phyloP scores from a whole-genome alignment of 2,888 invertebrate species.

The Nebria brevicollis region DNA sequence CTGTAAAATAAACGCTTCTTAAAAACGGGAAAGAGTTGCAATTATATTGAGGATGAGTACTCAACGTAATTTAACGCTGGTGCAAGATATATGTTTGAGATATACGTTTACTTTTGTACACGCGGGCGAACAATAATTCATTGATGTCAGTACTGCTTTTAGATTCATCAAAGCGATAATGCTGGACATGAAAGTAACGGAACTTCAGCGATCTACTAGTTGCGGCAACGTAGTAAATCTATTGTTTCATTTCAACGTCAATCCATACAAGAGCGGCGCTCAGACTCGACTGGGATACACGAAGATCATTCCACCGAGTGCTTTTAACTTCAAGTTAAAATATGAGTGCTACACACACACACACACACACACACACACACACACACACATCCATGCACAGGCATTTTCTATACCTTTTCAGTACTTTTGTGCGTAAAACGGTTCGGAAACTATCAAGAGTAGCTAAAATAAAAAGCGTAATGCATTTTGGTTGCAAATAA shows the following conservation, averaged over 20 bases:
- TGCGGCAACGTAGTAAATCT: conserved; percentile 4
- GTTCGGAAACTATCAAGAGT: neutral
- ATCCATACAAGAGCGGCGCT: conserved; percentile 17
- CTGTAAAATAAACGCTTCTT: too few species aligned
- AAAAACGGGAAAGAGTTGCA: too few species aligned
- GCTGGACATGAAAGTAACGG: conserved; percentile 40
- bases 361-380: neutral
- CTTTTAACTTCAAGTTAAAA: conserved; percentile 31
- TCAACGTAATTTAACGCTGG: neutral
- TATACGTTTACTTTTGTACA: conserved; percentile 16
- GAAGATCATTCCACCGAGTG: conserved; percentile 27
- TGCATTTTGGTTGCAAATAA: too few species aligned
- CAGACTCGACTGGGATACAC: conserved; percentile 18
- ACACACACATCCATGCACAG: neutral
- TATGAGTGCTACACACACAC: neutral
- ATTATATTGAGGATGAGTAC: neutral
- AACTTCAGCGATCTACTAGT: neutral
- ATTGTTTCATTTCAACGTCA: conserved; percentile 37
- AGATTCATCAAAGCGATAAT: conserved; percentile 42
- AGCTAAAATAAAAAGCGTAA: neutral
- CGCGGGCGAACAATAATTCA: conserved; percentile 38
- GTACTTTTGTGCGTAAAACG: neutral
- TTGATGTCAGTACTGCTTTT: conserved; percentile 36
- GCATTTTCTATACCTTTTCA: conserved; percentile 18
- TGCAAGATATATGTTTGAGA: conserved; percentile 25